phyloP scores from a whole-genome alignment of 35 echinoderm and acorn worm species.

The Diadema setosum region DNA sequence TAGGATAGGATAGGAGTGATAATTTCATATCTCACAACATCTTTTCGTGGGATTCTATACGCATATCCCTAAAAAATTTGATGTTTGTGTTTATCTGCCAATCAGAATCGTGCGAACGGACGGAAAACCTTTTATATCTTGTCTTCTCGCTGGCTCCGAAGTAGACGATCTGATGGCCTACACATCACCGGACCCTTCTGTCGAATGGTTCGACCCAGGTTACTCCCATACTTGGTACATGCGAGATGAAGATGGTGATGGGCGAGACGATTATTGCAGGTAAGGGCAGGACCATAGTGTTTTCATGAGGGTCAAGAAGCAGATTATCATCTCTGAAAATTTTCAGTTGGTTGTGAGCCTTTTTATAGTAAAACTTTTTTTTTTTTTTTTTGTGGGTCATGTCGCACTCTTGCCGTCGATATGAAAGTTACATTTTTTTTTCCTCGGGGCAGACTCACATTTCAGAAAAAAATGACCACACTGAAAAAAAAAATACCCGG shows the following conservation, averaged over 20 bases:
- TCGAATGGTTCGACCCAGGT: constrained; percentile 57
- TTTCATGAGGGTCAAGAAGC: neutral
- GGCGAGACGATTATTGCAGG: constrained; percentile 91
- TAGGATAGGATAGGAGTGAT: too few relatives aligned
- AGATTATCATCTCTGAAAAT: neutral
- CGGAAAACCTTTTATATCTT: constrained; percentile 43
- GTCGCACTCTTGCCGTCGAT: too few relatives aligned
- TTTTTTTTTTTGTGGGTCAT: too few relatives aligned
- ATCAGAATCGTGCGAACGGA: neutral
- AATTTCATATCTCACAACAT: too few relatives aligned
- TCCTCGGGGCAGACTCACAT: too few relatives aligned
- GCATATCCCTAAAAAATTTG: too few relatives aligned
- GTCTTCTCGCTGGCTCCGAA: constrained; percentile 67
- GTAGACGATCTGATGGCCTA: constrained; percentile 21
- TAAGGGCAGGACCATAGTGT: neutral
- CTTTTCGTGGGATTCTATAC: too few relatives aligned
- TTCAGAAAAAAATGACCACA: too few relatives aligned
- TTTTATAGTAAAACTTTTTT: neutral
- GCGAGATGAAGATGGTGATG: constrained; percentile 85
- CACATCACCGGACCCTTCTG: constrained; percentile 25
- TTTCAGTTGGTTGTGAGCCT: neutral
- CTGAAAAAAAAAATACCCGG: too few relatives aligned
- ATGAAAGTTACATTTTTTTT: too few relatives aligned
- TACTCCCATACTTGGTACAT: constrained; percentile 89
- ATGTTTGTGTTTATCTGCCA: too few relatives aligned